A percentile compares a stretch with the other conserved stretches of the same genome.
Evolutionary conservation across 2,113 vertebrate species (phyloP).

Genomic region (Rhinoderma darwinii): DNA sequence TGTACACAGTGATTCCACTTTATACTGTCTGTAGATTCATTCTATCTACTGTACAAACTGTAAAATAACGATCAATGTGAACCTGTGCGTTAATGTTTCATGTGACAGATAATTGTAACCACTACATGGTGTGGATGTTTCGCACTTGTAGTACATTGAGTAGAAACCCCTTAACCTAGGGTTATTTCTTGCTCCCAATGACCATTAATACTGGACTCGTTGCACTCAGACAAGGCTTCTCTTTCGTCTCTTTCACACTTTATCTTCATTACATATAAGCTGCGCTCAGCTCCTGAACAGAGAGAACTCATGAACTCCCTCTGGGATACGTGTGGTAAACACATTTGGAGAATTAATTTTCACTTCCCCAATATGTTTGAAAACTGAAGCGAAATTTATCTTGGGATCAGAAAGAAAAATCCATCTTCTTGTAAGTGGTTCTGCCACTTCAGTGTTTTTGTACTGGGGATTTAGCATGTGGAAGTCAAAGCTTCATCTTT

Average conservation of each 20-base stretch:
- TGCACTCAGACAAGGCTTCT: background rate
- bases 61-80: too few species aligned
- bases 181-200: background rate
- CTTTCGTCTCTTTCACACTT: background rate
- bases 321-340: constrained; percentile 13
- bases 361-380: constrained; percentile 38
- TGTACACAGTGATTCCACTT: too few species aligned
- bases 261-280: background rate
- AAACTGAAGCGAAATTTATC: background rate
- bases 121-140: too few species aligned
- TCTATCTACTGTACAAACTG: too few species aligned
- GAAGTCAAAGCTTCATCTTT: constrained; percentile 26
- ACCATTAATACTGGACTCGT: background rate
- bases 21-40: too few species aligned
- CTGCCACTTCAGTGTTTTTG: constrained; percentile 17
- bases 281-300: background rate
- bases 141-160: too few species aligned
- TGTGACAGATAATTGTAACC: too few species aligned
- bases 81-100: too few species aligned
- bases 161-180: background rate
- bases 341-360: constrained; percentile 33
- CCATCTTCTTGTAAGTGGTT: constrained; percentile 20
- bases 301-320: background rate
- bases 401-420: constrained; percentile 32
- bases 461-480: constrained; percentile 20